Percentiles rank a stretch among this genome's conserved stretches.
Evolutionary conservation across 1,140 invertebrate species (phyloP).

Genomic region (Drosophila persimilis): DNA sequence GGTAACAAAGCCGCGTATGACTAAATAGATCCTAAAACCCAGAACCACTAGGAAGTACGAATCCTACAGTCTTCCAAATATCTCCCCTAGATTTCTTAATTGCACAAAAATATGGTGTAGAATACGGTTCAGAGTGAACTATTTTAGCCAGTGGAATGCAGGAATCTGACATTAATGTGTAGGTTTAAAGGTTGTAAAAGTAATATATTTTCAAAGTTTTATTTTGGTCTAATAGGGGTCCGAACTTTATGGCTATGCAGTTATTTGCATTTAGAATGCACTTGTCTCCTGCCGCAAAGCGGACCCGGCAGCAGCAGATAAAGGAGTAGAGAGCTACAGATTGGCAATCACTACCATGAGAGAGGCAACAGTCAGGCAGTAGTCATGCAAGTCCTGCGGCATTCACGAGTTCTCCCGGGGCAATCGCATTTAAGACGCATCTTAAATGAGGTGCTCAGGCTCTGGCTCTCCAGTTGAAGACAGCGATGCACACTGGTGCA

Average conservation of each 20-base stretch:
- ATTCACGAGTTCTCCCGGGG: slow-evolving; percentile 75
- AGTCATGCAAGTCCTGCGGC: slow-evolving; percentile 78
- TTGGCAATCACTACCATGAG: slow-evolving; percentile 29
- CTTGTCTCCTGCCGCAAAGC: slow-evolving; percentile 36
- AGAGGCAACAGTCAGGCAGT: slow-evolving; percentile 49
- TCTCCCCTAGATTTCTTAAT: too few relatives aligned
- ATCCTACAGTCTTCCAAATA: neutral
- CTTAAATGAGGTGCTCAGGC: slow-evolving; percentile 78
- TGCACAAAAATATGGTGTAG: too few relatives aligned
- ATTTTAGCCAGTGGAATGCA: too few relatives aligned
- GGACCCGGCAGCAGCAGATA: slow-evolving; percentile 21
- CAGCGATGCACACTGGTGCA: slow-evolving; percentile 25
- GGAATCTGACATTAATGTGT: too few relatives aligned
- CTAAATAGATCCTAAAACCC: slow-evolving; percentile 37
- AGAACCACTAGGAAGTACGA: slow-evolving; percentile 28
- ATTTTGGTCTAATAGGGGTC: slow-evolving; percentile 7
- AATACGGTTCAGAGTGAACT: too few relatives aligned
- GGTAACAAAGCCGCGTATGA: slow-evolving; percentile 7
- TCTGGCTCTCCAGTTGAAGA: slow-evolving; percentile 10
- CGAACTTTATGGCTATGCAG: slow-evolving; percentile 17
- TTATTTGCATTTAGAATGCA: slow-evolving; percentile 51
- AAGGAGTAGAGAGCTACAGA: slow-evolving; percentile 37
- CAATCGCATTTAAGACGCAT: slow-evolving; percentile 73
- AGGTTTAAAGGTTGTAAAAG: too few relatives aligned
- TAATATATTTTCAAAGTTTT: slow-evolving; percentile 7